Percentiles rank a stretch among this genome's conserved stretches.
phyloP scores from a whole-genome alignment of 2,797 vertebrate species.

The Galagoides demidoff region DNA sequence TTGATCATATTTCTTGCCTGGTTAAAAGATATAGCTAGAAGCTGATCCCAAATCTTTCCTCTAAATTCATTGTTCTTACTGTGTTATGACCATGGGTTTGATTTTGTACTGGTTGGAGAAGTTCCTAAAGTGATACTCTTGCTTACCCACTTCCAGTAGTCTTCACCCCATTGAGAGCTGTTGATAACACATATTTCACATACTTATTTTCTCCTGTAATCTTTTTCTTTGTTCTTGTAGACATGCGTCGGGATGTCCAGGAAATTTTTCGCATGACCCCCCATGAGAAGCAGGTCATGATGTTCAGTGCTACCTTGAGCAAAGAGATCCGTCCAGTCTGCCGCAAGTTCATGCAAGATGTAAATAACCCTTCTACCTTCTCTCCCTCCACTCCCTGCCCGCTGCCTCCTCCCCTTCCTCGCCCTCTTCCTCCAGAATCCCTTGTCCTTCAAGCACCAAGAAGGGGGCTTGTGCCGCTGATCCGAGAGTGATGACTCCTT shows the following conservation, averaged over 20 bases:
- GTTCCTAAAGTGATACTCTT: neutral
- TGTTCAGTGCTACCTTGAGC: constrained; percentile 93
- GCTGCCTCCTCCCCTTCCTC: constrained; percentile 75
- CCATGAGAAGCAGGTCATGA: constrained; percentile 94
- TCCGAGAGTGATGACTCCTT: constrained; percentile 66
- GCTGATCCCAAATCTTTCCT: neutral
- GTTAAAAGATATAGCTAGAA: constrained; percentile 21
- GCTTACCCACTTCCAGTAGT: neutral
- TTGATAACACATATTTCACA: too few relatives aligned
- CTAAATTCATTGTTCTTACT: neutral
- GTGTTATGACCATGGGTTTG: neutral
- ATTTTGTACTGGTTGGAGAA: neutral
- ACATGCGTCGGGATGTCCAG: constrained; percentile 93
- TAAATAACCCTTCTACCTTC: constrained; percentile 90
- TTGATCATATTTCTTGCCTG: neutral
- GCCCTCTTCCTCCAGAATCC: constrained; percentile 79
- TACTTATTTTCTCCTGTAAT: neutral
- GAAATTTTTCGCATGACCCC: constrained; percentile 94
- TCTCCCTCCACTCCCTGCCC: constrained; percentile 81
- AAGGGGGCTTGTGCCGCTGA: constrained; percentile 60
- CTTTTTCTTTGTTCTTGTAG: constrained; percentile 68
- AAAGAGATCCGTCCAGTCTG: constrained; percentile 93
- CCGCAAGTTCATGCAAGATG: constrained; percentile 95
- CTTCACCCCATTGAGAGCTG: neutral
- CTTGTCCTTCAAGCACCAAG: constrained; percentile 72